Base-by-base conservation (phyloP, 2,113 vertebrate genomes). In the Hippoglossus stenolepis region DNA sequence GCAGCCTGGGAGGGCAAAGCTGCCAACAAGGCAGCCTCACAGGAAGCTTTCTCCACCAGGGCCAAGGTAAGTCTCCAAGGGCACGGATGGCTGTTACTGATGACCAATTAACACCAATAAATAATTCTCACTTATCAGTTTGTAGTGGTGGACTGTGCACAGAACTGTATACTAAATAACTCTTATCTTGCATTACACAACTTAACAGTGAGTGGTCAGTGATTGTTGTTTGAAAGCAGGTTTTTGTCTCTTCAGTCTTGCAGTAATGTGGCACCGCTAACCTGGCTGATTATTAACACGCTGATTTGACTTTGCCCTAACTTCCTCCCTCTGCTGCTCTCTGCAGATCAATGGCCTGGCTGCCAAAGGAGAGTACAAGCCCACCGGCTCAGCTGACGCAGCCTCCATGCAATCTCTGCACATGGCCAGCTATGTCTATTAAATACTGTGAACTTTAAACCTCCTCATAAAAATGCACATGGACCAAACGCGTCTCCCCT, bases 341-440 rank as follows among this genome's bases (percentile, higher is more conserved):
- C 35, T 90, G 77, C 87, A 99, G 97, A 98, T 95, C 83, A 99
- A 99, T 64, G 84, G 95, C 75, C 94, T 98, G 79, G 97, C 97
- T 72, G 94, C 96, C 87, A 95, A 94, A 91, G 98, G 98, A 78
- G 94, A 97, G 85, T 98, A 99, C 71, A 91, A 95, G 8, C 86
- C 94, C 71, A 86, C 91, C 0, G 96, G 96, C 45, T 92, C 96
- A 63, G 89, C 94, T 18, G 93, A 94, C 5, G 10, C 93, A 74
- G 88, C 97, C 80, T 95, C 97, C 31, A 96, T 60, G 10, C 93
- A 98, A 89, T 98, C 98, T 0, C 96, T 99, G 68, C 96, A 95
- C 93, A 97, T 95, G 2, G 95, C 96, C 85, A 95, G 91, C 93
- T 99, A 99, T 1, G 94, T 95, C 62, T 99, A 99, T 88, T 99